These are phyloP conservation scores for Tipula confusa DNA, from an alignment of 2,888 invertebrate genomes.

Conservation along the genomic window DNA sequence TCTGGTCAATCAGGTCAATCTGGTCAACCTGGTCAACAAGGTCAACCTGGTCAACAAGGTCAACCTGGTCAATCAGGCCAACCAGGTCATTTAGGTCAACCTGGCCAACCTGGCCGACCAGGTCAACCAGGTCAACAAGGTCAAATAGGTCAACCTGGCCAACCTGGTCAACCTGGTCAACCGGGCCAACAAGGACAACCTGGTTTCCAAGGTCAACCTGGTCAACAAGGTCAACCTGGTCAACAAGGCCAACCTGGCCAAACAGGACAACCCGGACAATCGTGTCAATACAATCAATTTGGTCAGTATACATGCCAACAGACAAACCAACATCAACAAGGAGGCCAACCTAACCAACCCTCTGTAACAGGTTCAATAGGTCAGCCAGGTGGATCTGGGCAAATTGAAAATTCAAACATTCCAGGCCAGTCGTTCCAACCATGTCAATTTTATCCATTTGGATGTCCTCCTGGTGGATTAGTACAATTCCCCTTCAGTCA, in stretches of 20 bases:
- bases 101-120: slow-evolving; percentile 41
- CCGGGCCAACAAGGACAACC: slow-evolving; percentile 41
- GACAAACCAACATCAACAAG: slow-evolving; percentile 37
- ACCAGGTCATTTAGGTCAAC: slow-evolving; percentile 31
- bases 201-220: slow-evolving; percentile 30
- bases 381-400: slow-evolving; percentile 36
- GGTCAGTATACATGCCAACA: background rate
- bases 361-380: background rate
- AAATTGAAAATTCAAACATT: background rate
- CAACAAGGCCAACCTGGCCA: slow-evolving; percentile 36
- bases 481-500: background rate
- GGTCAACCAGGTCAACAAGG: slow-evolving; percentile 36
- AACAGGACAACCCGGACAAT: background rate
- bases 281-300: background rate
- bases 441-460: slow-evolving; percentile 35
- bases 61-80: background rate
- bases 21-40: slow-evolving; percentile 39
- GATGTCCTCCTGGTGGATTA: slow-evolving; percentile 36
- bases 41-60: slow-evolving; percentile 37
- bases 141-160: slow-evolving; percentile 40
- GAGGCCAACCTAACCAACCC: slow-evolving; percentile 40
- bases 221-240: slow-evolving; percentile 32
- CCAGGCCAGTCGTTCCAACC: slow-evolving; percentile 42
- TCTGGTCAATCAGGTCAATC: slow-evolving; percentile 40
- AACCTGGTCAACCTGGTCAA: slow-evolving; percentile 33